Evolutionary conservation across 2,888 invertebrate genomes (phyloP).

Genomic region (Aquatica leii): DNA sequence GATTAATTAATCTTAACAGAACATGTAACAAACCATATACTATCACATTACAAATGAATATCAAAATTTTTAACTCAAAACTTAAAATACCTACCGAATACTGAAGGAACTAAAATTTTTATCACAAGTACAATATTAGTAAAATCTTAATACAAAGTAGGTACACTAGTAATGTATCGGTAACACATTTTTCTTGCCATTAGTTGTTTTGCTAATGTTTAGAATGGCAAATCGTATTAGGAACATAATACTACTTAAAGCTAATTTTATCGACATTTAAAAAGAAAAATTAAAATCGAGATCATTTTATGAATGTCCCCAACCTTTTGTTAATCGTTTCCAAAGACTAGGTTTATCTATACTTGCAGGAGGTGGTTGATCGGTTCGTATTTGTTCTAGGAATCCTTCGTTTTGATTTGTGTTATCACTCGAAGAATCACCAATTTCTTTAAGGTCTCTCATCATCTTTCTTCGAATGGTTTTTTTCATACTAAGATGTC

Average conservation of each 20-base stretch:
- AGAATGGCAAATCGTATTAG: constrained; percentile 10
- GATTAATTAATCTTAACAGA: too few species aligned
- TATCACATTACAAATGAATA: too few species aligned
- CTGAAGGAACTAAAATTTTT: too few species aligned
- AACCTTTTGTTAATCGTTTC: constrained; percentile 60
- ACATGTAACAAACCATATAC: too few species aligned
- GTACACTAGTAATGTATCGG: not conserved
- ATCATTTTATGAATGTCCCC: constrained; percentile 46
- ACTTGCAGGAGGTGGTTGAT: constrained; percentile 60
- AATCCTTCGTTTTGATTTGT: constrained; percentile 55
- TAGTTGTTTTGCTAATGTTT: too few species aligned
- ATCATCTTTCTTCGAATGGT: constrained; percentile 86
- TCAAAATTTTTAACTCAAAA: too few species aligned
- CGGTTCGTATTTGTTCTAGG: constrained; percentile 60
- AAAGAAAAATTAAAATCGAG: constrained; percentile 9
- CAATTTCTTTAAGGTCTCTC: constrained; percentile 78
- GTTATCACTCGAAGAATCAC: constrained; percentile 54
- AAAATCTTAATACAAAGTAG: too few species aligned
- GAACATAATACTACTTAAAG: constrained; percentile 30
- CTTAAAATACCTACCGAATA: too few species aligned
- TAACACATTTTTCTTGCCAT: not conserved
- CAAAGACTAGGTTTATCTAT: constrained; percentile 61
- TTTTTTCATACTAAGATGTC: constrained; percentile 88
- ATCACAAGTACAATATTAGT: too few species aligned
- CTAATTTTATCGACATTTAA: constrained; percentile 15